These are phyloP conservation scores for Liolophura sinensis DNA, from an alignment of 1,140 invertebrate genomes.

Conservation along the genomic window DNA sequence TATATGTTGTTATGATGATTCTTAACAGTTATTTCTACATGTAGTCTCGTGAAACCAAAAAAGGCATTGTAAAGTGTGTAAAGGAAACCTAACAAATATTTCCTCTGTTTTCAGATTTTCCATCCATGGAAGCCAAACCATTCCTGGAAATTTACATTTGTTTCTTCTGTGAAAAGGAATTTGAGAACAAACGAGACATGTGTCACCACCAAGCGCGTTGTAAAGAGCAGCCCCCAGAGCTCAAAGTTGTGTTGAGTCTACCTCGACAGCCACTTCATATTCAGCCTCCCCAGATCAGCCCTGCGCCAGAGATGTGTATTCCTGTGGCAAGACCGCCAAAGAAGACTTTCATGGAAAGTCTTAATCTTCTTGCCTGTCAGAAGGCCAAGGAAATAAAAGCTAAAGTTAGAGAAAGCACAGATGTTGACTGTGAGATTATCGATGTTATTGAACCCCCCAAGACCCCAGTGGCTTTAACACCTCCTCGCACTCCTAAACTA, in stretches of 20 bases:
- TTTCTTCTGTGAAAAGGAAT: slow-evolving; percentile 50
- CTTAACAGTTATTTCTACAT: no score
- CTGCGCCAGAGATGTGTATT: slow-evolving; percentile 8
- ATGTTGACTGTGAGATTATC: slow-evolving; percentile 43
- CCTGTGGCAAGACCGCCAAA: slow-evolving; percentile 13
- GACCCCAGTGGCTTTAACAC: slow-evolving; percentile 35
- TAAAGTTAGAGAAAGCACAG: slow-evolving; percentile 27
- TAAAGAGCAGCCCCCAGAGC: slow-evolving; percentile 25
- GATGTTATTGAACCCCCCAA: slow-evolving; percentile 32
- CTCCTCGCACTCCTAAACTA: slow-evolving; percentile 46
- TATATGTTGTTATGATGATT: no score
- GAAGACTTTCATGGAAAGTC: slow-evolving; percentile 21
- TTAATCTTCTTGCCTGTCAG: slow-evolving; percentile 36
- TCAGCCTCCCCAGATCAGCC: slow-evolving; percentile 19
- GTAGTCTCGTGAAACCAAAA: no score
- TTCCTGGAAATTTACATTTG: slow-evolving; percentile 47
- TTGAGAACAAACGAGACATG: slow-evolving; percentile 33
- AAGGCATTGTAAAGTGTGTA: no score
- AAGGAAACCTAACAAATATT: no score
- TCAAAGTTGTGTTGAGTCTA: slow-evolving; percentile 10
- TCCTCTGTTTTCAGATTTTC: no score
- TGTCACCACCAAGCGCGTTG: slow-evolving; percentile 39
- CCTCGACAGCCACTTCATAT: neutral
- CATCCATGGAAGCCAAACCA: neutral
- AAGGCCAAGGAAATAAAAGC: slow-evolving; percentile 34